phyloP scores from a whole-genome alignment of 2,113 vertebrate species.

The Labeo rohita region DNA sequence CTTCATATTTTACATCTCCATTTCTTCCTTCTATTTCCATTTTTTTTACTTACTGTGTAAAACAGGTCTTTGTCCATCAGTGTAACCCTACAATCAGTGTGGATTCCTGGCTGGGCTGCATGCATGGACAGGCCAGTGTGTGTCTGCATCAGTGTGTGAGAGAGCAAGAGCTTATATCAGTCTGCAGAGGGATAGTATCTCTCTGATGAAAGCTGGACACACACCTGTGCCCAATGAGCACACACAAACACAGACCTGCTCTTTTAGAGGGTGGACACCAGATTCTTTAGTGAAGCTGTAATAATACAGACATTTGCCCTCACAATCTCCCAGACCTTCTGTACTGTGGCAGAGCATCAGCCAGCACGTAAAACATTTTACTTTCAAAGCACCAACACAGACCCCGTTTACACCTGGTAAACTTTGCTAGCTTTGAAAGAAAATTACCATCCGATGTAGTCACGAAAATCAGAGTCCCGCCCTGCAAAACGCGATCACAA shows the following conservation, averaged over 20 bases:
- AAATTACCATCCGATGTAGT: constrained; percentile 16
- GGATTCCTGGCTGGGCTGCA: constrained; percentile 73
- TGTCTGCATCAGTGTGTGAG: constrained; percentile 53
- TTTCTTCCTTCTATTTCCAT: constrained; percentile 27
- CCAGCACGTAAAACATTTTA: not conserved
- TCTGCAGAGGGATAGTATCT: constrained; percentile 18
- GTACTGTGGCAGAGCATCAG: not conserved
- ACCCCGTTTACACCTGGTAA: constrained; percentile 1
- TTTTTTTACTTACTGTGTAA: constrained; percentile 32
- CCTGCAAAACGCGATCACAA: constrained; percentile 7
- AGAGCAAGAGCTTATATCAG: constrained; percentile 21
- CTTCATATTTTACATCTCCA: constrained; percentile 7
- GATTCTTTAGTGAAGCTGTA: constrained; percentile 37
- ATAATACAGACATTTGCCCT: constrained; percentile 33
- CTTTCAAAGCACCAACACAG: not conserved
- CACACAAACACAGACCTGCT: not conserved
- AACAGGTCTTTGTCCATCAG: constrained; percentile 67
- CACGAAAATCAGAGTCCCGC: not conserved
- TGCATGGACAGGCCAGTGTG: constrained; percentile 71
- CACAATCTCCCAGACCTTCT: not conserved
- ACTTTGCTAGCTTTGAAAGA: not conserved
- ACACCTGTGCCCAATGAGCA: constrained; percentile 15
- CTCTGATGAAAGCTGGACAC: constrained; percentile 6
- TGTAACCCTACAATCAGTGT: constrained; percentile 78
- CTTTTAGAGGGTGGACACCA: constrained; percentile 24